Base-by-base conservation (phyloP, 1,140 invertebrate genomes). In the Brachystomella parvula region DNA sequence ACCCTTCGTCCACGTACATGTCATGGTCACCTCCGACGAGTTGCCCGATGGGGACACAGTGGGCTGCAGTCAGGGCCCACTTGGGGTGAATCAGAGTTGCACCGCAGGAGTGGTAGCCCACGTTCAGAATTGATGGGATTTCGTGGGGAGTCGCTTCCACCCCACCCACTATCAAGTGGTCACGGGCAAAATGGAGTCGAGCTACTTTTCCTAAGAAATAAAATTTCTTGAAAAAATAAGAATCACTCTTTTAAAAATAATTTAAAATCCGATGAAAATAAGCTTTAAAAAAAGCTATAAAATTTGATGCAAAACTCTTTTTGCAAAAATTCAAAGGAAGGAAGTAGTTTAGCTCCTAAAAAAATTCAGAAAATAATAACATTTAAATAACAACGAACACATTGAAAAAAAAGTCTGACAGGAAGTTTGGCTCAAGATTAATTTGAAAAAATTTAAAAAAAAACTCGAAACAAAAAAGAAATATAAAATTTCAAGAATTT, bases 1-100 rank as follows among this genome's bases (percentile, higher is more conserved):
- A 17, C 24, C 49, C 49, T 26, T 53, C 49, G 9, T 15, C 6
- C 15, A 24, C 21, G 24, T 24, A 6, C 3, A 53, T 53, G 21
- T 15, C 3, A 26, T 53, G 49, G 49, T 53, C 49, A 15, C 49
- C 49, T 19, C 15, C 49, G 24, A 53, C 49, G 49, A 53, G 12
- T 9, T 53, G 9, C 6, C 3, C 6, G 21, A 53, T 19, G 12
- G 49, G 49, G 3, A 24, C 6, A 70, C 81, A 82, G 73, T 82
- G 81, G 12, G 81, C 80, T 2, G 81, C 81, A 3, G 80, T 80
- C 3, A 79, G 65, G 2, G 82, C 71, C 76, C 77, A 82, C 44
- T 75, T 71, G 30, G 72, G 68, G 66, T 76, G 74, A 21, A 82
- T 78, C 0, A 82, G 67, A 6, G 78, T 76, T 19, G 78, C 80